These are phyloP conservation scores for Aphaenogaster floridana DNA, from an alignment of 1,140 invertebrate genomes.

Conservation along the genomic window DNA sequence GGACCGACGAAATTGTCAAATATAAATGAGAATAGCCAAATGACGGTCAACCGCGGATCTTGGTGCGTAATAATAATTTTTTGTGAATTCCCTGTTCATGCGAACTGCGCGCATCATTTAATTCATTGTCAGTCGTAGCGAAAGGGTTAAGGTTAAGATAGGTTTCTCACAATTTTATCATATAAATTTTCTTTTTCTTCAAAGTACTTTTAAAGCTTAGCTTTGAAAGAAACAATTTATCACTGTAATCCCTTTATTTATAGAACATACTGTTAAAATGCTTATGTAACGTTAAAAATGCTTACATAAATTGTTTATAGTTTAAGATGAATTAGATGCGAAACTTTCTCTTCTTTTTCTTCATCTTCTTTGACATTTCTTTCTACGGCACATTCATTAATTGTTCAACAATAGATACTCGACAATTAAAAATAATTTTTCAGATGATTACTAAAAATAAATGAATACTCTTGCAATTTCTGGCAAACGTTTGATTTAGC, in stretches of 20 bases:
- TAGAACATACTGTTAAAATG: background rate
- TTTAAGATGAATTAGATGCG: background rate
- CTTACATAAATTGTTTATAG: background rate
- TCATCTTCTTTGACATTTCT: background rate
- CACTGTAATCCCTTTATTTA: background rate
- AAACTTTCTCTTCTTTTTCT: background rate
- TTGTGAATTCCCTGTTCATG: no score
- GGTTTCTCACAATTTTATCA: background rate
- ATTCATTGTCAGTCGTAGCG: no score
- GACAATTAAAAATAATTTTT: background rate
- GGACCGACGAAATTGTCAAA: no score
- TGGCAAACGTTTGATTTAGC: background rate
- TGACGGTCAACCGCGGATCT: no score
- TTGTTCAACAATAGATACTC: background rate
- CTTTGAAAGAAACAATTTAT: background rate
- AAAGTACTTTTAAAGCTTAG: background rate
- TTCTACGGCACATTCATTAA: background rate
- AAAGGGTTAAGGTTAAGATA: background rate
- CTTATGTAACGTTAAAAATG: background rate
- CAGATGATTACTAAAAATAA: background rate
- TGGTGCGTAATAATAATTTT: no score
- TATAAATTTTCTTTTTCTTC: background rate
- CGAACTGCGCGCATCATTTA: no score
- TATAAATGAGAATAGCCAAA: no score
- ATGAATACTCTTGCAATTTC: background rate